Evolutionary conservation across 2,888 invertebrate species (phyloP).

Genomic region (Litoditis marina): DNA sequence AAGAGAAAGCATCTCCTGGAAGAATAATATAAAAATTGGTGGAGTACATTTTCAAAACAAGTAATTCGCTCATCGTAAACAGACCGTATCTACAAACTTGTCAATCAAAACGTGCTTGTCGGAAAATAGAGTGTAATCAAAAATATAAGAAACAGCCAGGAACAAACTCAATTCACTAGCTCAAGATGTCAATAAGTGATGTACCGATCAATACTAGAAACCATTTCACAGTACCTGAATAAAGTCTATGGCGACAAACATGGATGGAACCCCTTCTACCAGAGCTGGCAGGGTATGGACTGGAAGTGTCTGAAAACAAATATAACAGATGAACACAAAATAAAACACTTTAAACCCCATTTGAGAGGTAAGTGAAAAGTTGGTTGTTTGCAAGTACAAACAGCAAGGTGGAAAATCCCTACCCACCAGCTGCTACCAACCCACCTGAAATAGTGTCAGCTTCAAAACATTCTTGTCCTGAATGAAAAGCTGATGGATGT

Average conservation of each 20-base stretch:
- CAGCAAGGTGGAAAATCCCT: too few species aligned
- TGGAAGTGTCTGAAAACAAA: constrained; percentile 24
- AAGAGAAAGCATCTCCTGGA: constrained; percentile 22
- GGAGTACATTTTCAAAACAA: too few species aligned
- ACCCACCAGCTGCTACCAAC: neutral
- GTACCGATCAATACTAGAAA: too few species aligned
- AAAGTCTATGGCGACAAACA: constrained; percentile 22
- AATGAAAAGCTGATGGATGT: constrained; percentile 35
- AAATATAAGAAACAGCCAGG: neutral
- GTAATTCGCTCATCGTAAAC: too few species aligned
- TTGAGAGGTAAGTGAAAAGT: too few species aligned
- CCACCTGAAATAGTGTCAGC: constrained; percentile 28
- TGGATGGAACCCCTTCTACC: constrained; percentile 32
- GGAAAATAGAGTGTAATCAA: neutral
- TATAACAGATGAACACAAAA: neutral
- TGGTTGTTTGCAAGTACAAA: too few species aligned
- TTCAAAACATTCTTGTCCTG: constrained; percentile 27
- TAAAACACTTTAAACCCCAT: neutral
- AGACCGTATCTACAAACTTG: too few species aligned
- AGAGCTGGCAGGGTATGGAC: constrained; percentile 26
- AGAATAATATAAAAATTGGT: too few species aligned
- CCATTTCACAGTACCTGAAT: too few species aligned
- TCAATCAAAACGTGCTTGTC: too few species aligned
- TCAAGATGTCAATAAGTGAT: too few species aligned
- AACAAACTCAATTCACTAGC: too few species aligned